Percentiles rank a stretch among this genome's conserved stretches.
Conservation (phyloP, 1,140 invertebrate species). For the Bactericera cockerelli region DNA sequence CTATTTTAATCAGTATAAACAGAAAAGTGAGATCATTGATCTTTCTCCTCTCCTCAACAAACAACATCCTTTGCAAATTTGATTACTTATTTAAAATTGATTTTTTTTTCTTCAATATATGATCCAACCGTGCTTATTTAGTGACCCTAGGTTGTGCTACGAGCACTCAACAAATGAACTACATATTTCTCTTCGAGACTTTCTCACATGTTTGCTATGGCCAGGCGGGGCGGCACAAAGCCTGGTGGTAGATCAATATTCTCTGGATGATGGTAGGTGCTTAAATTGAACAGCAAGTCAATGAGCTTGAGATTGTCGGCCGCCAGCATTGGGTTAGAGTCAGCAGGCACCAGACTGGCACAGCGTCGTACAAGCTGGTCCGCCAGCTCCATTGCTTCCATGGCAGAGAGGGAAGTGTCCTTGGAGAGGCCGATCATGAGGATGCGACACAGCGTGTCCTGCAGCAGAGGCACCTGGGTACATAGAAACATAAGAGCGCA, state of each 20-base stretch:
- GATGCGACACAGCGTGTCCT: slow-evolving; percentile 21
- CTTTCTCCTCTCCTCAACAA: no score
- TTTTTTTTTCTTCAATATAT: no score
- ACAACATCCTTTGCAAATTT: no score
- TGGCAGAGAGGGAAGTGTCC: slow-evolving; percentile 62
- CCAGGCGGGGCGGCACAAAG: slow-evolving; percentile 74
- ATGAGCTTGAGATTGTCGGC: slow-evolving; percentile 73
- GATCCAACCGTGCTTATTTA: no score
- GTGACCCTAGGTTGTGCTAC: no score
- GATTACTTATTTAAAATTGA: no score
- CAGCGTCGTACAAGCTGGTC: slow-evolving; percentile 73
- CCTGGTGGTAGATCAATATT: slow-evolving; percentile 73
- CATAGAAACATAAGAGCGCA: no score
- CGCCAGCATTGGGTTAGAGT: slow-evolving; percentile 26
- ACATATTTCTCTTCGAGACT: no score
- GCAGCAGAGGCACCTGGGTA: slow-evolving; percentile 16
- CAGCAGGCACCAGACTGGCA: slow-evolving; percentile 48
- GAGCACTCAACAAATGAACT: no score
- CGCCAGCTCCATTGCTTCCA: slow-evolving; percentile 69
- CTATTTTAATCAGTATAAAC: no score
- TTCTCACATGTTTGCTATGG: slow-evolving; percentile 48
- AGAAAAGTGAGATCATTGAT: no score
- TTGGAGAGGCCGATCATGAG: slow-evolving; percentile 27
- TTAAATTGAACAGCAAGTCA: slow-evolving; percentile 76
- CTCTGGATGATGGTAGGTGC: slow-evolving; percentile 81